These are phyloP conservation scores for Zaprionus inermis DNA, from an alignment of 1,140 invertebrate species.

Conservation along the genomic window DNA sequence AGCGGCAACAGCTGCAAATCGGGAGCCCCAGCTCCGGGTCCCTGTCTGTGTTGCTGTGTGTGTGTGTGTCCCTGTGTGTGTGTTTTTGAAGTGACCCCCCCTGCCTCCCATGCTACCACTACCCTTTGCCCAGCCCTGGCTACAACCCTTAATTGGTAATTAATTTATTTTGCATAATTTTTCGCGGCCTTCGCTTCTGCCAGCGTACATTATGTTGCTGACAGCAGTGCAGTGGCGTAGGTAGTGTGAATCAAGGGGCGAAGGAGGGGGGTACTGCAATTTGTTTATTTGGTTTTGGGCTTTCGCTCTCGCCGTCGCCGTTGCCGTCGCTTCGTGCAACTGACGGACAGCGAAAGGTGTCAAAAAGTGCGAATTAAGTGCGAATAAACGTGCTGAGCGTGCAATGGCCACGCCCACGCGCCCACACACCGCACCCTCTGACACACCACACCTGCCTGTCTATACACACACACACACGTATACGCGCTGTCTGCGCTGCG, in stretches of 20 bases:
- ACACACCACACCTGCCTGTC: slow-evolving; percentile 29
- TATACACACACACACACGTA: slow-evolving; percentile 31
- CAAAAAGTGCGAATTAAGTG: slow-evolving; percentile 82
- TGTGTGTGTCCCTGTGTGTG: neutral
- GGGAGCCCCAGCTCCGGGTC: slow-evolving; percentile 12
- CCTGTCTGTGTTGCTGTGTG: neutral
- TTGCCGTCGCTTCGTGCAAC: slow-evolving; percentile 34
- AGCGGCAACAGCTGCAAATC: slow-evolving; percentile 64
- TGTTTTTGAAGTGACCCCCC: slow-evolving; percentile 22
- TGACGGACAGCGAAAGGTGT: slow-evolving; percentile 63
- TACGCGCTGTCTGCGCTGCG: slow-evolving; percentile 52
- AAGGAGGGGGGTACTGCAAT: neutral
- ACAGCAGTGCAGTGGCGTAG: slow-evolving; percentile 25
- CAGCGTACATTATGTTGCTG: slow-evolving; percentile 71
- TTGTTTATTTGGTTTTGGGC: slow-evolving; percentile 69
- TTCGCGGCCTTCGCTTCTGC: slow-evolving; percentile 49
- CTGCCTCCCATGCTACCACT: neutral
- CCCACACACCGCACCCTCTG: neutral
- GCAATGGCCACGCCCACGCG: slow-evolving; percentile 57
- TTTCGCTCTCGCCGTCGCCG: slow-evolving; percentile 3
- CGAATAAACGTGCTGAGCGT: slow-evolving; percentile 81
- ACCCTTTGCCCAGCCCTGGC: slow-evolving; percentile 3
- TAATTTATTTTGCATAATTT: slow-evolving; percentile 82
- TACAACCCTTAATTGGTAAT: slow-evolving; percentile 71
- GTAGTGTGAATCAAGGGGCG: neutral